Base-by-base conservation (phyloP, 1,140 invertebrate species). In the Drosophila pandora region DNA sequence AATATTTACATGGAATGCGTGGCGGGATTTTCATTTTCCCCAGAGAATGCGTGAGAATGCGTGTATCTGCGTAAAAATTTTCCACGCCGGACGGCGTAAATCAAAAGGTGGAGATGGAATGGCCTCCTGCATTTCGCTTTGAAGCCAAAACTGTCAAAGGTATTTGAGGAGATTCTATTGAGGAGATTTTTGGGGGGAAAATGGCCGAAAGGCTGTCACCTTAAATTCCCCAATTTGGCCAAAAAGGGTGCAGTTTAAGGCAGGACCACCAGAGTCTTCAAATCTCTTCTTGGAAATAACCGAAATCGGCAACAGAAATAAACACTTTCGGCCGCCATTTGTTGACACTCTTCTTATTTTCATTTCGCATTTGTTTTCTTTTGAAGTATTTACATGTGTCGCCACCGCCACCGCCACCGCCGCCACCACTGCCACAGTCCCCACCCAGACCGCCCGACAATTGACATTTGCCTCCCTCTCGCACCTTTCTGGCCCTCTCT, bases 1-100 rank as follows among this genome's bases (percentile, higher is more conserved):
- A 81, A 84, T 84, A 84, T 84, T 81, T 87, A 81, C 77, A 81
- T 81, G 81, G 77, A 71, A 81, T 84, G 81, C 43, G 80, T 65
- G 65, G 49, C 43, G 57, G 37, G 34, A 69, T 56, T 70, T 57
- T 41, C 49, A 22, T 58, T 58, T 43, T 21, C 41, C 47, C 61
- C 34, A 47, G 25, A 57, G 21, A 48, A 49, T 61, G 48, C 45
- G 56, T 57, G 69, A 53, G 73, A 67, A 58, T 76, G 52, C 39
- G 53, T 57, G 69, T 54, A 68, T 71, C 54, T 76, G 81, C 50
- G 67, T 69, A 53, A 64, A 84, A 85, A 78, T 81, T 77, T 85
- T 85, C 82, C 81, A 85, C 73, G 58, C 63, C 64, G 81, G 82
- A 85, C 81, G 79, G 57, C 78, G 75, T 83, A 79, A 82, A 83